Evolutionary conservation across 2,888 invertebrate species (phyloP), one percentile per base, ranked within the genome.

Genomic region (Nineta flava): DNA sequence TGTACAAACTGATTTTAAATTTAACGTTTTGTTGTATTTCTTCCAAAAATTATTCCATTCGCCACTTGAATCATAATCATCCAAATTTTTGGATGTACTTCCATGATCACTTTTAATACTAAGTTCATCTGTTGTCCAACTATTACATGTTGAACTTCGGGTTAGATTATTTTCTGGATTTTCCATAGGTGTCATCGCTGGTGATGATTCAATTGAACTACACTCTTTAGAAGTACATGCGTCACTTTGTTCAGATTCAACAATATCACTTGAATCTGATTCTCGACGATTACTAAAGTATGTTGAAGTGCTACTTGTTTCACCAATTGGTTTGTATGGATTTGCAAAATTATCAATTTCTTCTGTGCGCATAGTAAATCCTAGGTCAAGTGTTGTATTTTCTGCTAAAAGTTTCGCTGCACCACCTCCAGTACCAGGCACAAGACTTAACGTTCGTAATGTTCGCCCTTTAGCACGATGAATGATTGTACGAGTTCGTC

Each of bases 1-100:
- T 13, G 40, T 38, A 15, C 15, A n/a, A 9, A 19, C 13, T 7
- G 41, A 42, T 17, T 48, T 35, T 13, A 45, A 34, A 9, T 34
- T 42, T 6, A 62, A 60, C 9, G 64, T 62, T 56, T 61, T 66
- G 52, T 63, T 68, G 55, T 68, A 68, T 52, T 67, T 67, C 51
- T 65, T 56, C 68, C 68, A 68, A 55, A 68, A 68, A 53, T 67
- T 68, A 53, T 67, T 68, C 68, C 68, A 68, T 56, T 68, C 68
- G 1, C 67, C 68, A 2, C 26, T 42, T 13, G 41, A 34, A 44
- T 65, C 65, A 15, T 58, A 56, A 46, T 61, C 61, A 9, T 58
- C 54, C 13, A 51, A 49, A 17, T 41, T 40, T 13, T 21, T 41
- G 15, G 21, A 40, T 12, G 41, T 16, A 41, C 48, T 48, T 7